Evolutionary conservation across 2,797 vertebrate species (phyloP).

Genomic region (Chiloscyllium punctatum): DNA sequence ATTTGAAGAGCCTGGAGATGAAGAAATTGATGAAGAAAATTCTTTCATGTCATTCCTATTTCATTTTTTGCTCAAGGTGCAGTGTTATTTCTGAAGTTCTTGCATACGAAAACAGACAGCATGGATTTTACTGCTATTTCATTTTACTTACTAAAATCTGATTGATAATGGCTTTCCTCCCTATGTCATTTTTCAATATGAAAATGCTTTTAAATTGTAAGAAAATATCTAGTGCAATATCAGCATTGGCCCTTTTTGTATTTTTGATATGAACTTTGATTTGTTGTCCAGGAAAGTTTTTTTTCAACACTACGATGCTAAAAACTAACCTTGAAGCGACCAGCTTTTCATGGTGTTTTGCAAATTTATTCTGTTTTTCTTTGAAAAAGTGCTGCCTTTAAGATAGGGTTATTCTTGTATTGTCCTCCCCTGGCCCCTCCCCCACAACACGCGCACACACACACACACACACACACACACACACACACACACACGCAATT

Average conservation of each 20-base stretch:
- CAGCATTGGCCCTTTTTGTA: neutral
- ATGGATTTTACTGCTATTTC: neutral
- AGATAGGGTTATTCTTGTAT: neutral
- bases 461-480: no score
- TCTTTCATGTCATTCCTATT: conserved; percentile 78
- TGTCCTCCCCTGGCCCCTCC: no score
- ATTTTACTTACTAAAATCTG: neutral
- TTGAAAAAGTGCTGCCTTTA: neutral
- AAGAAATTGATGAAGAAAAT: conserved; percentile 58
- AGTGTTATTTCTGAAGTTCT: neutral
- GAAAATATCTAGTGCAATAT: neutral
- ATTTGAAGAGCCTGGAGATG: conserved; percentile 61
- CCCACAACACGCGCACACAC: no score
- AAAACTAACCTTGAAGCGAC: neutral
- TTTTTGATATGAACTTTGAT: neutral
- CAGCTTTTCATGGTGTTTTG: neutral
- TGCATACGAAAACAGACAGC: neutral
- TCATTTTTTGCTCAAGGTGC: conserved; percentile 85
- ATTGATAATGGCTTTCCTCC: neutral
- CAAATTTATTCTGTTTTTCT: neutral
- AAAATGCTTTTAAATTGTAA: neutral
- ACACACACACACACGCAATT: neutral
- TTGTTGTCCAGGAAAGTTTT: neutral
- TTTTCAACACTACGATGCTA: neutral
- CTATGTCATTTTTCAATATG: neutral